Percentiles rank a stretch among this genome's conserved stretches.
Conservation (phyloP, 2,113 vertebrate genomes). For the Sprattus sprattus region DNA sequence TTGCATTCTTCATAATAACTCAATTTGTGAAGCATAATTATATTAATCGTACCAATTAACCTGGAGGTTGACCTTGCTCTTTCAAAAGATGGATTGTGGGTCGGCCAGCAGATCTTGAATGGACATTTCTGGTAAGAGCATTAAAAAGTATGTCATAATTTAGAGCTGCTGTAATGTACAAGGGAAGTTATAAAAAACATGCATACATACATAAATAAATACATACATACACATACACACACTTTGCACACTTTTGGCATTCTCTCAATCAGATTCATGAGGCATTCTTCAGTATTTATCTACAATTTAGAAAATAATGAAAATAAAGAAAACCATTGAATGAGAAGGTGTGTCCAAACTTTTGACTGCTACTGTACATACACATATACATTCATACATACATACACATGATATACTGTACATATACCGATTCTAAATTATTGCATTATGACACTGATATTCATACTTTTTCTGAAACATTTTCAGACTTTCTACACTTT, state of each 20-base stretch:
- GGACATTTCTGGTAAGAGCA: slow-evolving; percentile 85
- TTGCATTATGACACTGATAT: too few species aligned
- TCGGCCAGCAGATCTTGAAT: slow-evolving; percentile 94
- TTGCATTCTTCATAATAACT: not conserved
- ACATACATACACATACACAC: not conserved
- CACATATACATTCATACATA: not conserved
- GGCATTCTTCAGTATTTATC: too few species aligned
- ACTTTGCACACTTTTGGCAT: too few species aligned
- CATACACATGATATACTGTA: not conserved
- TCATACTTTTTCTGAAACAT: too few species aligned
- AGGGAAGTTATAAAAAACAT: not conserved
- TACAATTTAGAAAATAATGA: too few species aligned
- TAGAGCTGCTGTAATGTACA: not conserved
- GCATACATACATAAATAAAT: not conserved
- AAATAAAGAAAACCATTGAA: too few species aligned
- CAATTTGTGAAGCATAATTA: not conserved
- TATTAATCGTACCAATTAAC: not conserved
- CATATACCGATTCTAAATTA: too few species aligned
- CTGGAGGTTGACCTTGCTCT: slow-evolving; percentile 79
- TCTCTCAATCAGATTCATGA: too few species aligned
- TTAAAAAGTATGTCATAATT: not conserved
- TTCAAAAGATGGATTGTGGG: slow-evolving; percentile 90
- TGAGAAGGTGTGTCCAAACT: too few species aligned
- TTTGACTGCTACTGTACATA: not conserved
- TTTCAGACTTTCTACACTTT: too few species aligned